These are phyloP conservation scores for Eidolon helvum DNA, from an alignment of 2,113 vertebrate genomes.

Conservation along the genomic window DNA sequence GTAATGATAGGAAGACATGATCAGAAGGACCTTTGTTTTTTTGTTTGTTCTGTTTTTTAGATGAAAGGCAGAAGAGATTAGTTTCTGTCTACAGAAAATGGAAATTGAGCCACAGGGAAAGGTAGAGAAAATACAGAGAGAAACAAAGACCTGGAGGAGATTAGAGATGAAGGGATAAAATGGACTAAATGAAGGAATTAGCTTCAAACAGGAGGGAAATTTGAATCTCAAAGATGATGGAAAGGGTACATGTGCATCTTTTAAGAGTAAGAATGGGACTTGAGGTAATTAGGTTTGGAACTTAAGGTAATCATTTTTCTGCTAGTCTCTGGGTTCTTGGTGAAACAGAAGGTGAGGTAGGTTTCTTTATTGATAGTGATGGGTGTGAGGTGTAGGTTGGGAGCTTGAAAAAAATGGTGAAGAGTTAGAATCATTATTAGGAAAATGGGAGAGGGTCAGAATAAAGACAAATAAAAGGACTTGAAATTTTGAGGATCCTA, in stretches of 20 bases:
- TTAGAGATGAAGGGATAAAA: background rate
- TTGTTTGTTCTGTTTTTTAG: background rate
- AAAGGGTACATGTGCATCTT: background rate
- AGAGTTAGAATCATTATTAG: background rate
- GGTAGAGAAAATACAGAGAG: background rate
- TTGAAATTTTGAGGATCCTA: background rate
- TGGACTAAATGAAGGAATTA: background rate
- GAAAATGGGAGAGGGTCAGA: background rate
- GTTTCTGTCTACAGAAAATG: background rate
- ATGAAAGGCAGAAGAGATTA: background rate
- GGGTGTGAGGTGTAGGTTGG: background rate
- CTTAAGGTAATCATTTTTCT: background rate
- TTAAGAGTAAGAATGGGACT: background rate
- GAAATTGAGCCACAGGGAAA: background rate
- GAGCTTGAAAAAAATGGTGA: background rate
- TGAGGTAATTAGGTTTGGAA: background rate
- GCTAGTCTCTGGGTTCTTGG: background rate
- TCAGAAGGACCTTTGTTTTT: background rate
- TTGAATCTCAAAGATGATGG: background rate
- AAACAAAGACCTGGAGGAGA: background rate
- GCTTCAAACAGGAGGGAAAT: background rate
- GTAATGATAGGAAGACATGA: background rate
- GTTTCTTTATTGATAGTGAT: background rate
- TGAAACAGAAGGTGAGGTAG: background rate
- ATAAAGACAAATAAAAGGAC: background rate